Evolutionary conservation across 2,888 invertebrate genomes (phyloP).

Genomic region (Athalia rosae): DNA sequence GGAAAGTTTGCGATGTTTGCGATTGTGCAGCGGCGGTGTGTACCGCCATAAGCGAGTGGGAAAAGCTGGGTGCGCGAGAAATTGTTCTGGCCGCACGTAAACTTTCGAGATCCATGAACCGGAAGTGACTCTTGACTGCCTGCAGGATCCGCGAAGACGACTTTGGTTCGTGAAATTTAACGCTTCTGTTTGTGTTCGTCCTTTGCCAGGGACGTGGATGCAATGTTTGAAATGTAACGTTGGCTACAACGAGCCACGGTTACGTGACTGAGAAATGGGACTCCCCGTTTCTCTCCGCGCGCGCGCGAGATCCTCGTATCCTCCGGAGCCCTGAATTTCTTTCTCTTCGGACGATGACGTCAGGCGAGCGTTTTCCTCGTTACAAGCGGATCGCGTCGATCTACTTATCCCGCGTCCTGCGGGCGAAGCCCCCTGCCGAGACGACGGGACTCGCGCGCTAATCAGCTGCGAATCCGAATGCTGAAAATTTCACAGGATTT

Average conservation of each 20-base stretch:
- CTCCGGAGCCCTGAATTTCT: not conserved
- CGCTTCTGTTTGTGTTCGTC: constrained; percentile 35
- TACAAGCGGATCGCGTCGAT: not conserved
- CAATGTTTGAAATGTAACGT: constrained; percentile 39
- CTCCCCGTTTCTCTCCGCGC: constrained; percentile 6
- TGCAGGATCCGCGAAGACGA: constrained; percentile 19
- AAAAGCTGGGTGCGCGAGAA: constrained; percentile 13
- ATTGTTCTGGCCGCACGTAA: constrained; percentile 37
- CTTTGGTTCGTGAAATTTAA: constrained; percentile 28
- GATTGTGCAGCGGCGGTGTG: not conserved
- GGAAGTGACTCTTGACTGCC: constrained; percentile 35
- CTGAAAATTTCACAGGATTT: too few species aligned
- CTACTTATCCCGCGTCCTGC: not conserved
- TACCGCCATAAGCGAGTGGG: not conserved
- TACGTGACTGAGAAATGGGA: constrained; percentile 39
- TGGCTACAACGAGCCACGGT: constrained; percentile 23
- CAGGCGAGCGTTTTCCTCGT: not conserved
- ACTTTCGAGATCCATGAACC: constrained; percentile 36
- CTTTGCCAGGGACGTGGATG: constrained; percentile 35
- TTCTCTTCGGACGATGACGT: not conserved
- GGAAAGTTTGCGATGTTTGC: not conserved
- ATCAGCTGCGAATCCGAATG: too few species aligned
- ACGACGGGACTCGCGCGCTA: too few species aligned
- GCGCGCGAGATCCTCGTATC: not conserved
- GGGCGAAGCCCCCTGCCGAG: not conserved